Evolutionary conservation across 1,140 invertebrate genomes (phyloP), one percentile per base, ranked within the genome.

Genomic region (Mylabris phalerata): DNA sequence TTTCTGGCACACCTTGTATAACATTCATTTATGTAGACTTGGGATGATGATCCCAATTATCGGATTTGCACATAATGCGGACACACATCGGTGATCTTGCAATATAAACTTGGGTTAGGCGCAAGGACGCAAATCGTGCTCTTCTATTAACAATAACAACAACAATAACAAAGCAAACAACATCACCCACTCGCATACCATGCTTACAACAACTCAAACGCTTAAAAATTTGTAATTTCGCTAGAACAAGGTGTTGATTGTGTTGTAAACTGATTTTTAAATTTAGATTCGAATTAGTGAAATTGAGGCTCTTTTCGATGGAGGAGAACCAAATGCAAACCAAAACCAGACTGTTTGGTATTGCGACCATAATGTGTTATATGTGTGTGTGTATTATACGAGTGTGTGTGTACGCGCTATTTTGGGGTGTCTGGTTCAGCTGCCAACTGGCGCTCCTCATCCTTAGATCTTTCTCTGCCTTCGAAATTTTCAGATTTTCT

Each of bases 271-370:
- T 32, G 7, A 32, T 4, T 32, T 32, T 32, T 32, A 32, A 32
- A 32, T 32, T 32, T 32, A 32, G 32, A 32, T 32, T 32, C 4
- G 7, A 32, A 32, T 7, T 32, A 32, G 32, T 7, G 32, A 32
- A 7, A 32, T 32, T 4, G 32, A 32, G 32, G 32, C 32, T 32
- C 32, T 32, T 32, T 32, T 32, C 32, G 32, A 32, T 32, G 32
- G 32, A 32, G 32, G 1, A 32, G 32, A 32, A 32, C 32, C 32
- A 32, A 32, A 32, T 32, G 32, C 32, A 32, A 32, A 32, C 32
- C 32, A 32, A 50, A 49, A 61, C 65, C 63, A 68, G 67, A 70
- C 68, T 70, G 68, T 70, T 70, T 68, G 67, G 67, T 68, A 68
- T 68, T 68, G 68, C 68, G 63, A 65, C 67, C 63, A 58, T 54